A percentile compares a stretch with the other conserved stretches of the same genome.
Evolutionary conservation across 2,888 invertebrate species (phyloP).

Genomic region (Heliconius sara): DNA sequence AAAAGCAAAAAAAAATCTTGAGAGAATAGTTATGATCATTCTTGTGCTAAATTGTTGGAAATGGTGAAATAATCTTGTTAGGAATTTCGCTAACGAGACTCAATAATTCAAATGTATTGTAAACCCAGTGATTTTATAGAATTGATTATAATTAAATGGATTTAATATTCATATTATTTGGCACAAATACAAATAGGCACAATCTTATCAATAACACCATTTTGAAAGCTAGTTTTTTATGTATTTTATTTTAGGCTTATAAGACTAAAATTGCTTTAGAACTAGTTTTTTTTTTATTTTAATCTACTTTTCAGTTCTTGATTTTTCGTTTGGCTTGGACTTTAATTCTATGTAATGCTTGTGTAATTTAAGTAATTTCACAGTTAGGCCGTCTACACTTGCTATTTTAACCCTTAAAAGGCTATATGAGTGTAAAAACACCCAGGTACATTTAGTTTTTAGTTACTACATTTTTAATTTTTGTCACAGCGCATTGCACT

Average conservation of each 20-base stretch:
- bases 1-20: too few relatives aligned
- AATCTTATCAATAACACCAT: not conserved
- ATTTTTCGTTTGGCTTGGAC: not conserved
- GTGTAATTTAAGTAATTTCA: not conserved
- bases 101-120: too few relatives aligned
- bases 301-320: not conserved
- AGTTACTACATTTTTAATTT: too few relatives aligned
- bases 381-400: too few relatives aligned
- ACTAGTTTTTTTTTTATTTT: not conserved
- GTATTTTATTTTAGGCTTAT: not conserved
- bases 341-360: not conserved
- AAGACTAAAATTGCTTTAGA: not conserved
- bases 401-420: too few relatives aligned
- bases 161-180: not conserved
- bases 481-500: too few relatives aligned
- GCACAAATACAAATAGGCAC: not conserved
- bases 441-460: too few relatives aligned
- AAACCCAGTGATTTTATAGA: not conserved
- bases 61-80: too few relatives aligned
- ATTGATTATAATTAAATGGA: not conserved
- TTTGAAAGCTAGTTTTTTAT: not conserved
- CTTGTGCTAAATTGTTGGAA: too few relatives aligned
- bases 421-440: too few relatives aligned
- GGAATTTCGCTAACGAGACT: too few relatives aligned
- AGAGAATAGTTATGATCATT: too few relatives aligned